Evolutionary conservation across 2,113 vertebrate species (phyloP).

Genomic region (Falcunculus frontatus): DNA sequence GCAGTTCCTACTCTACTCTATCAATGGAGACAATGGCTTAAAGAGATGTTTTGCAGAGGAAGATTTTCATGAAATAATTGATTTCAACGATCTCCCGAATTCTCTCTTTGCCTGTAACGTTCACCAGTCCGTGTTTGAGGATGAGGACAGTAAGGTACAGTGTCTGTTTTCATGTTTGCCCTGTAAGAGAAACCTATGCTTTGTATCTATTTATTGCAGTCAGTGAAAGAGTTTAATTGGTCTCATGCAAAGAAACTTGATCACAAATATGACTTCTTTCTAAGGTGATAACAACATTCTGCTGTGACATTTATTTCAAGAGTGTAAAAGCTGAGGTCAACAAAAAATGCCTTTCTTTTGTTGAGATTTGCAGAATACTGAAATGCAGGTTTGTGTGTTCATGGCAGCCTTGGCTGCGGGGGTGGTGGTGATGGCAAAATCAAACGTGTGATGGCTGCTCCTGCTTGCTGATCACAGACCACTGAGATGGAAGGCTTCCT

Average conservation of each 20-base stretch:
- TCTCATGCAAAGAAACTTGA: background rate
- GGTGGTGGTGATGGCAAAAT: background rate
- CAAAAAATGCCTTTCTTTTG: background rate
- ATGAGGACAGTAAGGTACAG: constrained; percentile 81
- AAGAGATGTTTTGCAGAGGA: constrained; percentile 73
- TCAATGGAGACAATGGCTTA: constrained; percentile 62
- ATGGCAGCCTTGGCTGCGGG: background rate
- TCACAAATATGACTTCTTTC: background rate
- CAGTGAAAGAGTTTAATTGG: background rate
- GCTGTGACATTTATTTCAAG: background rate
- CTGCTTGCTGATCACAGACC: background rate
- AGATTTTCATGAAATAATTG: constrained; percentile 82
- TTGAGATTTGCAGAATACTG: background rate
- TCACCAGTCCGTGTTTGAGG: constrained; percentile 86
- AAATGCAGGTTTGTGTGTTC: background rate
- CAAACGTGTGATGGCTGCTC: background rate
- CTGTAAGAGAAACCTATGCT: background rate
- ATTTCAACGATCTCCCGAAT: constrained; percentile 86
- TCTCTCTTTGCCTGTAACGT: constrained; percentile 85
- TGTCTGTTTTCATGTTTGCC: background rate
- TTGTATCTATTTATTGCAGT: background rate
- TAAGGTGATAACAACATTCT: background rate
- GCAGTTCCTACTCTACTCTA: constrained; percentile 75
- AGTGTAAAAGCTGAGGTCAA: background rate
- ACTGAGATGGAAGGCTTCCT: background rate